Conservation (phyloP, 2,888 invertebrate genomes). For the Cistogaster globosa region DNA sequence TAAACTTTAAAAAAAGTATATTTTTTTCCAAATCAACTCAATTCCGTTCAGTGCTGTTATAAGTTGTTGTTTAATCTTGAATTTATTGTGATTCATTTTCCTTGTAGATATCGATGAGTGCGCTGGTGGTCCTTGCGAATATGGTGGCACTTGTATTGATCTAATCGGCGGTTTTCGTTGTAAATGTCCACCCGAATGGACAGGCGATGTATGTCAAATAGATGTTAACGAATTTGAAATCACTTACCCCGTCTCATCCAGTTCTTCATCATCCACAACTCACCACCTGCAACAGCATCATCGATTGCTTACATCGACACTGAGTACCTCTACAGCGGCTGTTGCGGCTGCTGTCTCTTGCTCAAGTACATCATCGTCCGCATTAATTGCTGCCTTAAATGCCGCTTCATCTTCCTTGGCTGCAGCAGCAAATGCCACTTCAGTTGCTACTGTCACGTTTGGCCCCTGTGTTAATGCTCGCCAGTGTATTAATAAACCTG, state of each 20-base stretch:
- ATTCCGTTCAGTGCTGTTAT: conserved; percentile 8
- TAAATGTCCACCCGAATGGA: conserved; percentile 94
- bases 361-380: conserved; percentile 65
- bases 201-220: conserved; percentile 90
- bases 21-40: too few relatives aligned
- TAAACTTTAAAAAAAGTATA: neutral
- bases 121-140: conserved; percentile 93
- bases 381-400: conserved; percentile 63
- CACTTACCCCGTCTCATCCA: conserved; percentile 75
- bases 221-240: conserved; percentile 83
- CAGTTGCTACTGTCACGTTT: conserved; percentile 68
- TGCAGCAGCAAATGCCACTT: conserved; percentile 71
- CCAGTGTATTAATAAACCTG: conserved; percentile 92
- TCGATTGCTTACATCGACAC: conserved; percentile 65
- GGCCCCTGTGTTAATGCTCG: conserved; percentile 95
- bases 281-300: conserved; percentile 41
- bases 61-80: conserved; percentile 54
- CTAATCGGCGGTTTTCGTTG: conserved; percentile 92
- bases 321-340: conserved; percentile 64
- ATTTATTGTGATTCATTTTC: conserved; percentile 70
- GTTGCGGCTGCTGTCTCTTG: conserved; percentile 73
- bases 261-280: conserved; percentile 25
- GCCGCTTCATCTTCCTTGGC: conserved; percentile 61
- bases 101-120: conserved; percentile 93
- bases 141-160: conserved; percentile 95